phyloP scores from a whole-genome alignment of 2,797 vertebrate genomes.

The Chaunax sp. region DNA sequence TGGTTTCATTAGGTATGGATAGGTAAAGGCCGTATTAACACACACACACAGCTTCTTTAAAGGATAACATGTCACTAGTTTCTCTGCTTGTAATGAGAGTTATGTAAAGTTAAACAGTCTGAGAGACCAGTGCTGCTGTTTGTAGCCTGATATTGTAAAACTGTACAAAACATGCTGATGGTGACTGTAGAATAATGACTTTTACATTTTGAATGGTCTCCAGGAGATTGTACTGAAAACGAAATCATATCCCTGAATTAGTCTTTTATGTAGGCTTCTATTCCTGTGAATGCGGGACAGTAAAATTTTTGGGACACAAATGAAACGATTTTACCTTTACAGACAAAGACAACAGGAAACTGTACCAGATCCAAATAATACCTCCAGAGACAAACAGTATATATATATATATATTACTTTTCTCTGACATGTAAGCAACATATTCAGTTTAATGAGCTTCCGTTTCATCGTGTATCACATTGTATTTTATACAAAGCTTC shows the following conservation, averaged over 20 bases:
- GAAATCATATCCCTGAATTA: background rate
- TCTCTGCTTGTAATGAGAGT: background rate
- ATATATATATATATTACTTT: background rate
- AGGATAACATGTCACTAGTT: background rate
- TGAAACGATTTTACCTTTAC: background rate
- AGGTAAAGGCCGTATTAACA: constrained; percentile 1
- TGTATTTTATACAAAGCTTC: no score
- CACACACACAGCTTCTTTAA: background rate
- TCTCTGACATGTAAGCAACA: background rate
- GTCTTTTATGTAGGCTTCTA: background rate
- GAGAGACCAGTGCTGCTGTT: background rate
- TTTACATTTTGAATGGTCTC: no score
- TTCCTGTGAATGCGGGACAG: background rate
- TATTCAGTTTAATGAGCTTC: no score
- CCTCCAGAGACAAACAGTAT: background rate
- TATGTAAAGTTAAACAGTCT: constrained; percentile 1
- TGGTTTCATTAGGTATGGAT: constrained; percentile 1
- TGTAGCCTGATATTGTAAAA: background rate
- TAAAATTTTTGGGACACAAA: background rate
- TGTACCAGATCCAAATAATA: background rate
- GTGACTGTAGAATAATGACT: background rate
- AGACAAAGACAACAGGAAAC: background rate
- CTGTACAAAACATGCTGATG: constrained; percentile 9
- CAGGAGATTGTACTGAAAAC: background rate
- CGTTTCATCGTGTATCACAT: no score